Conservation (phyloP, 2,888 invertebrate species). For the Heteropelma amictum region DNA sequence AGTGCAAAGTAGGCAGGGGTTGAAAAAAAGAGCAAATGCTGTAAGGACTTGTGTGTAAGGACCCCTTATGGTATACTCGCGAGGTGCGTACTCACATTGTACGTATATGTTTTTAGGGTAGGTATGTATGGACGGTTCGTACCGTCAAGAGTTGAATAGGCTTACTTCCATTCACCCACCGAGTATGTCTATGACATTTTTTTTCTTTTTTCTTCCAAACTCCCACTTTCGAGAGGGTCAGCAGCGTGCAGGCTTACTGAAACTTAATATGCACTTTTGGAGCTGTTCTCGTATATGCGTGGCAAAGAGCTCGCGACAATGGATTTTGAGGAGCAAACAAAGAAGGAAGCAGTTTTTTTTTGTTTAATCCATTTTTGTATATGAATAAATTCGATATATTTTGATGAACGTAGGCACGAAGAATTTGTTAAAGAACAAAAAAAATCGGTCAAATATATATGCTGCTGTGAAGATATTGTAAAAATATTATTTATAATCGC, state of each 20-base stretch:
- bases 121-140: neutral
- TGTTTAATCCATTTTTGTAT: too few relatives aligned
- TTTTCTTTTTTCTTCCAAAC: neutral
- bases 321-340: neutral
- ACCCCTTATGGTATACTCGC: slow-evolving; percentile 23
- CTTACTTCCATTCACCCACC: slow-evolving; percentile 19
- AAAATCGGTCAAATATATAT: too few relatives aligned
- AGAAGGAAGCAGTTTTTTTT: neutral
- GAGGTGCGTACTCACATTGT: slow-evolving; percentile 34
- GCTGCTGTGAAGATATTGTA: too few relatives aligned
- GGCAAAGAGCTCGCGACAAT: slow-evolving; percentile 10
- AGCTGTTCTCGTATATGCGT: slow-evolving; percentile 3
- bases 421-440: too few relatives aligned
- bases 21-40: slow-evolving; percentile 27
- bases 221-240: neutral
- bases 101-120: slow-evolving; percentile 31
- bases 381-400: too few relatives aligned
- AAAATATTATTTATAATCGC: too few relatives aligned
- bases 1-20: neutral
- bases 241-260: neutral
- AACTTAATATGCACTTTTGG: slow-evolving; percentile 34
- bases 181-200: slow-evolving; percentile 25
- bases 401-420: too few relatives aligned
- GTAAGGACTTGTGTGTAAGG: too few relatives aligned
- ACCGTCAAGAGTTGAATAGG: slow-evolving; percentile 36